phyloP scores from a whole-genome alignment of 2,797 vertebrate genomes.

The Hydrophis major region DNA sequence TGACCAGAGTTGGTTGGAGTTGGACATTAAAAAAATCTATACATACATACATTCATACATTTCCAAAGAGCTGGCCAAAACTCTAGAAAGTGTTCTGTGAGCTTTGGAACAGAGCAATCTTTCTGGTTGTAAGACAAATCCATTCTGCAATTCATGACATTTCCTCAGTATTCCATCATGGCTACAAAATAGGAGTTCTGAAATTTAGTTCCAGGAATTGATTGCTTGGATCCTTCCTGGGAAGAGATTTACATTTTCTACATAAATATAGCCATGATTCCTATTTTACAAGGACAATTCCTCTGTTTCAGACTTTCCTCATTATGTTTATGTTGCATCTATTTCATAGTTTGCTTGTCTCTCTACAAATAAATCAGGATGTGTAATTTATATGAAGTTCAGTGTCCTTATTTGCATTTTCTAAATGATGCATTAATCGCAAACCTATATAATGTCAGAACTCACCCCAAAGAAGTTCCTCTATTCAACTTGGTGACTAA shows the following conservation, averaged over 20 bases:
- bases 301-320: not conserved
- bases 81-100: not conserved
- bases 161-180: not conserved
- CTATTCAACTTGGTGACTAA: not conserved
- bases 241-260: not conserved
- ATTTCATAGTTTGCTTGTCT: not conserved
- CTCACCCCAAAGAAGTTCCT: not conserved
- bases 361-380: not conserved
- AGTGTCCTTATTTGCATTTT: not conserved
- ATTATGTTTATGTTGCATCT: not conserved
- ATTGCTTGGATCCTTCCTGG: not conserved
- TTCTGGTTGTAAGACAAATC: not conserved
- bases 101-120: not conserved
- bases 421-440: not conserved
- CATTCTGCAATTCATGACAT: not conserved
- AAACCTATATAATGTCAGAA: not conserved
- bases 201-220: not conserved
- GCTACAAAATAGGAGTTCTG: not conserved
- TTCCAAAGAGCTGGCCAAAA: not conserved
- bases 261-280: not conserved
- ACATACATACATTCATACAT: not conserved
- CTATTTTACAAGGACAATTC: not conserved
- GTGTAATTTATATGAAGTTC: not conserved
- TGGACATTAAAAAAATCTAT: not conserved
- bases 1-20: not conserved